Evolutionary conservation across 1,140 invertebrate genomes (phyloP).

Genomic region (Aphaenogaster floridana): DNA sequence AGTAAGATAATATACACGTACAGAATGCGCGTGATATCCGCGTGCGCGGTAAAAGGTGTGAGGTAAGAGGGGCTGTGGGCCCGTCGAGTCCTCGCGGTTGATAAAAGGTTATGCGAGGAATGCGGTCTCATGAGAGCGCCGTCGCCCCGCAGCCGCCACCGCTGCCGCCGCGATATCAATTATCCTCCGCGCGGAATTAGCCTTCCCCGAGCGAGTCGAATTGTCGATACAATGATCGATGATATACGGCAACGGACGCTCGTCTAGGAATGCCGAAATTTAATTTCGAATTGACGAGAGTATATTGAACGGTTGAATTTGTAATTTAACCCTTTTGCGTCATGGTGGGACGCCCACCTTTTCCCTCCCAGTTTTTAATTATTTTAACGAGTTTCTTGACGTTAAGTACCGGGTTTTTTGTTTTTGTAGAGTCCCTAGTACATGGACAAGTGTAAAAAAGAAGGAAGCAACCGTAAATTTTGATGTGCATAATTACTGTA

Average conservation of each 20-base stretch:
- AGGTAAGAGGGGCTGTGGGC: conserved; percentile 61
- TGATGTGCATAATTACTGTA: too few relatives aligned
- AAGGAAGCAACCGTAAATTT: too few relatives aligned
- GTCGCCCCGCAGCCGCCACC: conserved; percentile 14
- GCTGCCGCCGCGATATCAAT: conserved; percentile 72
- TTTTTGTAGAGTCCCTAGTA: too few relatives aligned
- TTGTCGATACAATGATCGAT: conserved; percentile 40
- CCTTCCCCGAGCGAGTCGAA: conserved; percentile 27
- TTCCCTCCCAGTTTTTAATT: too few relatives aligned
- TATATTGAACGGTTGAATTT: background rate
- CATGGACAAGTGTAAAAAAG: too few relatives aligned
- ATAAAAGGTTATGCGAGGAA: conserved; percentile 81
- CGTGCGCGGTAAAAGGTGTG: conserved; percentile 77
- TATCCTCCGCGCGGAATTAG: conserved; percentile 65
- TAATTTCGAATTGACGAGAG: background rate
- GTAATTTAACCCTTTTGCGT: background rate
- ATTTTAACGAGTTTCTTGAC: too few relatives aligned
- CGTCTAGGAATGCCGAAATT: conserved; percentile 6
- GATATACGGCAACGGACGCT: background rate
- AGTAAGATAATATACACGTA: conserved; percentile 80
- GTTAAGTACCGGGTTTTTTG: too few relatives aligned
- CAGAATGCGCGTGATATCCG: conserved; percentile 76
- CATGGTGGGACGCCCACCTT: too few relatives aligned
- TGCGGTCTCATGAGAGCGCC: conserved; percentile 78
- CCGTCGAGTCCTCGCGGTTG: conserved; percentile 73